Base-by-base conservation (phyloP, 2,113 vertebrate genomes). In the Vimba vimba region DNA sequence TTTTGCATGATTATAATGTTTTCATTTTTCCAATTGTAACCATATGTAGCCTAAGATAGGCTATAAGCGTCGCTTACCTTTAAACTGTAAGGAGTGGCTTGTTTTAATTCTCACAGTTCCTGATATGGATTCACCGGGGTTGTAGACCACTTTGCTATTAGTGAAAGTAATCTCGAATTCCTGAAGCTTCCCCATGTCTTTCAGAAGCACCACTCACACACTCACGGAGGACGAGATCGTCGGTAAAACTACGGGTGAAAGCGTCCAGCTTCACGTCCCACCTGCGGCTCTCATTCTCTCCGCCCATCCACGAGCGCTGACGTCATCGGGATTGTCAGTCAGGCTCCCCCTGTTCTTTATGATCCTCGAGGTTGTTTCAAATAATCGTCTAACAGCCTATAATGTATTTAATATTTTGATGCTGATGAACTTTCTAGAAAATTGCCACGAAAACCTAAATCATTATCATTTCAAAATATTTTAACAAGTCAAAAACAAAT, bases 161-260 rank as follows among this genome's bases (percentile, higher is more conserved):
- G 94, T 90, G 88, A 98, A 94, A 89, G 93, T 92, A 88, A 99
- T 95, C 86, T 96, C 95, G 93, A 99, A 98, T 89, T 96, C 95
- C 93, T 97, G 97, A 64, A 98, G 95, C 92, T 97, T 97, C 82
- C 97, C 97, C 97, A 98, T 99, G 88, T 84, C 62, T 47, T 21
- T 30, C 5, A 73, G 66, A 59, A 71, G 33, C 82, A 57, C 45
- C 27, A 25, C 50, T 73, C 66, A 36, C 47, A 27, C 78, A 66
- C 86, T 87, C 57, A 80, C 59, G 33, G 50, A 33, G 78, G 21
- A 66, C 62, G 73, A 82, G 11, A 73, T 87, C 80, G 75, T 57
- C 83, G 27, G 76, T 57, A 85, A 85, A 81, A 91, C 66, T 71
- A 47, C 62, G 3, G 50, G 30, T 33, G 15, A 57, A 73, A 39